Evolutionary conservation across 2,888 invertebrate species (phyloP).

Genomic region (Tribolium freemani): DNA sequence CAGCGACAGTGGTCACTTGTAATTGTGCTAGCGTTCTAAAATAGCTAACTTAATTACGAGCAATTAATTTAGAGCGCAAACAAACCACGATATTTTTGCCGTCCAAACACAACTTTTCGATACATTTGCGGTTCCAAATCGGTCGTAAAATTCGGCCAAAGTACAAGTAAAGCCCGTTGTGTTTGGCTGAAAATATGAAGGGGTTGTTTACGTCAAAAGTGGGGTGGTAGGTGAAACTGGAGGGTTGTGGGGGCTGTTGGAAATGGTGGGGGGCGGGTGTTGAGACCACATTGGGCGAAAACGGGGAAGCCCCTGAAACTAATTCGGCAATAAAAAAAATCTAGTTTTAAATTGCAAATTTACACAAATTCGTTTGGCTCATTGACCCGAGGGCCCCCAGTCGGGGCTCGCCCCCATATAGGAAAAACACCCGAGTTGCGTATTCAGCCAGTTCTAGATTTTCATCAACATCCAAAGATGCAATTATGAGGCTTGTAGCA

Average conservation of each 20-base stretch:
- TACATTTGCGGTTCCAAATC: conserved; percentile 88
- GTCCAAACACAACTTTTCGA: conserved; percentile 72
- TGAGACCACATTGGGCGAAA: conserved; percentile 65
- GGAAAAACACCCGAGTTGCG: conserved; percentile 93
- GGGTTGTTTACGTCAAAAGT: conserved; percentile 54
- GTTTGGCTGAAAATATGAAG: conserved; percentile 80
- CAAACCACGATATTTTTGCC: conserved; percentile 74
- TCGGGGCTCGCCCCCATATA: conserved; percentile 87
- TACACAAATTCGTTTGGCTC: conserved; percentile 56
- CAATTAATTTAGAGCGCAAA: conserved; percentile 45
- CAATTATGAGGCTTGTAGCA: conserved; percentile 87
- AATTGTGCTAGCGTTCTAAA: conserved; percentile 78
- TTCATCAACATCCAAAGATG: conserved; percentile 77
- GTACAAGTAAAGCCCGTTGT: conserved; percentile 94
- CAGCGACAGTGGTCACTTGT: conserved; percentile 79
- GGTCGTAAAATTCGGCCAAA: conserved; percentile 89
- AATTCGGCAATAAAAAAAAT: not conserved
- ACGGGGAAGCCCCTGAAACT: conserved; percentile 55
- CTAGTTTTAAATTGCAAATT: conserved; percentile 24
- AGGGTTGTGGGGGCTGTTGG: conserved; percentile 50
- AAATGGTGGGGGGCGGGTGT: conserved; percentile 60
- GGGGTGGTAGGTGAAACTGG: conserved; percentile 32
- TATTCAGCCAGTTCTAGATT: conserved; percentile 84
- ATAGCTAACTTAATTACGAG: conserved; percentile 15
- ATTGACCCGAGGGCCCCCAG: conserved; percentile 42